Evolutionary conservation across 64 coral and sea anemone genomes (phyloP).

Genomic region (Porites australiensis): DNA sequence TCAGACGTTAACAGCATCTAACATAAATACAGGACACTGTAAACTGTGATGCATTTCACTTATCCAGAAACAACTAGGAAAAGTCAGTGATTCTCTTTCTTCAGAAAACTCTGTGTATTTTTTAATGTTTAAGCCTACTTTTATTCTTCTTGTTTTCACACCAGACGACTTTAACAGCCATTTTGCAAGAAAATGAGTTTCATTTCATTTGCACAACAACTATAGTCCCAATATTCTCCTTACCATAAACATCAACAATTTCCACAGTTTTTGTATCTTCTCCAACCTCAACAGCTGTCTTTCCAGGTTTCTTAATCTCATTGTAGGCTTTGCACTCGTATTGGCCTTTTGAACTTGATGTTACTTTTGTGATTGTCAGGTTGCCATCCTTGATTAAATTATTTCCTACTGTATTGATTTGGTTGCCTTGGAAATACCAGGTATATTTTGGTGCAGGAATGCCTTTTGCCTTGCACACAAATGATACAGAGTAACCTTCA

Average conservation of each 20-base stretch:
- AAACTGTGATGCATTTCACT: no score
- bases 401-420: neutral
- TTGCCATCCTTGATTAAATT: conserved; percentile 22
- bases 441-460: conserved; percentile 45
- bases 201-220: neutral
- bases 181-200: no score
- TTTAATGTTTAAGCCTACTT: no score
- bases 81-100: no score
- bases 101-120: no score
- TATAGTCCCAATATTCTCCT: neutral
- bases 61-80: no score
- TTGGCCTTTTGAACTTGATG: neutral
- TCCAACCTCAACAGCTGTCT: neutral
- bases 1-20: no score
- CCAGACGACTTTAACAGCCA: no score
- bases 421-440: conserved; percentile 5
- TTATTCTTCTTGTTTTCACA: no score
- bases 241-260: conserved; percentile 40
- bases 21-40: no score
- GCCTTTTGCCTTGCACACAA: conserved; percentile 51
- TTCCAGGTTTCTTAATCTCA: neutral
- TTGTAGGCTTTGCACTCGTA: conserved; percentile 55
- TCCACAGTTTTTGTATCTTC: neutral
- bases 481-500: conserved; percentile 16
- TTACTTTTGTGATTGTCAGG: conserved; percentile 28